Evolutionary conservation across 2,797 vertebrate species (phyloP), one percentile per base, ranked within the genome.

Genomic region (Gadopsis marmoratus): DNA sequence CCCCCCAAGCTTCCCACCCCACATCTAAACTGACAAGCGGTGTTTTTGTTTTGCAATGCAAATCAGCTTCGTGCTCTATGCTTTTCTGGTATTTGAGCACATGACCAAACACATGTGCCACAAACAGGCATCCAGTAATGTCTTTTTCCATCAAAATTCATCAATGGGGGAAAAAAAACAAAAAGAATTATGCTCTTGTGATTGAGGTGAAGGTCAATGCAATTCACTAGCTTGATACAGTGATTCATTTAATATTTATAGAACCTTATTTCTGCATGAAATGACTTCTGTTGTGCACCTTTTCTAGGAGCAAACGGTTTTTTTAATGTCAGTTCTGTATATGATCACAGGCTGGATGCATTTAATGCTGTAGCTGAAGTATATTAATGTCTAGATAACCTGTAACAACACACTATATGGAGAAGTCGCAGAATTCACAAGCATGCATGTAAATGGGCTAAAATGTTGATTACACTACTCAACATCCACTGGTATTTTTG

Each of bases 41-140:
- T 47, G 60, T 62, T 84, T 88, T 76, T 82, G 62, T 87, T 92
- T 88, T 82, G 90, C 80, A 89, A 78, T 80, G 83, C 84, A 87
- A 90, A 90, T 76, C 60, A 73, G 74, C 23, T 39, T 80, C 78
- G 81, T 74, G 39, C 71, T 83, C 51, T 53, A 48, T 73, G 70
- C 71, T 78, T 79, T 76, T 79, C 58, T 86, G 71, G 54, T 64
- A 58, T 83, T 81, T 80, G 60, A 85, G 59, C 81, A 87, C 81
- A 87, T 66, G 84, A 90, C 71, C 80, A 76, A 83, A 84, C 76
- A 80, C 76, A 79, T 60, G 70, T 71, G 65, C 65, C 81, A 65
- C 85, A 80, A 76, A 76, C 83, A 89, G 72, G 54, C 73, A 71
- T 37, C 19, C 14, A 56, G 31, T 45, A 35, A 68, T 33, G 79